These are phyloP conservation scores for Coturnix japonica DNA, from an alignment of 2,113 vertebrate species.

Conservation along the genomic window DNA sequence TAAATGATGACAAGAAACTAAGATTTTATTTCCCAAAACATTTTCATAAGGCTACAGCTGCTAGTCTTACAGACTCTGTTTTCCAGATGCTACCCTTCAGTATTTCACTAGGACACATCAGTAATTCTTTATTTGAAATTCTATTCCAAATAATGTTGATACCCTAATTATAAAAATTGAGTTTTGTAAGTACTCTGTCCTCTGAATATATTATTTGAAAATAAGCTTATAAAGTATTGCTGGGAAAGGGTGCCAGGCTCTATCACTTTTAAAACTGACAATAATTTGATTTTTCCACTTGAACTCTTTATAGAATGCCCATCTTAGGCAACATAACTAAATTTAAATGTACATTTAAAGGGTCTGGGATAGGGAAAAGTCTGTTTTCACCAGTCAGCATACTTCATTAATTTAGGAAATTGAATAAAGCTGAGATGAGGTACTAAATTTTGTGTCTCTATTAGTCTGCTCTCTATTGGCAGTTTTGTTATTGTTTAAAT, in stretches of 20 bases:
- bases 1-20: neutral
- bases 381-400: neutral
- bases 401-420: neutral
- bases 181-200: neutral
- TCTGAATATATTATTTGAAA: neutral
- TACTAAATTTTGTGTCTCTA: neutral
- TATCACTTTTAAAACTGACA: neutral
- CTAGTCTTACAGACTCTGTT: neutral
- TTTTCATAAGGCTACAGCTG: neutral
- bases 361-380: neutral
- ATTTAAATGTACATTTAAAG: neutral
- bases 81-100: neutral
- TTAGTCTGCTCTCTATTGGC: constrained; percentile 30
- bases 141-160: neutral
- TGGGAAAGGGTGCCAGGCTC: neutral
- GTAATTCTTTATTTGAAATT: neutral
- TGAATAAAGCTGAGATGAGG: neutral
- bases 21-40: neutral
- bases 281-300: neutral
- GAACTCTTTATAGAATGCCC: neutral
- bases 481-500: constrained; percentile 49
- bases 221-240: neutral
- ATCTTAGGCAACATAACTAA: neutral
- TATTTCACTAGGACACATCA: accelerated
- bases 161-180: neutral